Base-by-base conservation (phyloP, 2,888 invertebrate genomes). In the Drosophila setosimentum region DNA sequence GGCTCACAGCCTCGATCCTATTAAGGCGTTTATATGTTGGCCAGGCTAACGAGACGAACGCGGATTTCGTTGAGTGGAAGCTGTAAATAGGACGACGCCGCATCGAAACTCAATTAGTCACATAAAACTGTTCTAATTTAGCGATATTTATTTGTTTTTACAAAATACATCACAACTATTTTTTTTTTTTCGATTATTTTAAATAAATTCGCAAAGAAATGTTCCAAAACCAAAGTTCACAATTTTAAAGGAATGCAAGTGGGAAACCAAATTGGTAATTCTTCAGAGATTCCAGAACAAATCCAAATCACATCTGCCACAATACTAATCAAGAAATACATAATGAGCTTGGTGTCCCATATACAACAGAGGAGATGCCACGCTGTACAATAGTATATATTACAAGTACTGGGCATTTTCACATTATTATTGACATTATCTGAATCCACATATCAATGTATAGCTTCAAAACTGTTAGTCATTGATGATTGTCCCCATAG, bases 1-100 rank as follows among this genome's bases (percentile, higher is more conserved):
- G 94, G 95, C 49, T 94, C 94, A 30, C 94, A 94, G 78, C 92
- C 94, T 33, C 92, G 95, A 29, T 93, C 91, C 68, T 92, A 89
- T 71, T 92, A 59, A 69, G 51, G 24, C 30, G 21, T 16, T 8
- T 7, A 6, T n/a, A 2, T n/a, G 29, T 29, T 57, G 21, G 21
- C 42, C 33, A 45, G 58, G 42, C 16, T 13, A 33, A 45, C n/a
- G 11, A 48, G n/a, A 27, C 32, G 32, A 27, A 32, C 13, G 30
- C 33, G 30, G 37, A 21, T 35, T 33, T 29, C 29, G 62, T 51
- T 60, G 40, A 55, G 61, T 58, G 35, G 33, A 49, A 55, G 74
- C 32, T 77, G 80, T 77, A 77, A 60, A 77, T 77, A 77, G 57
- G 55, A 62, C 24, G 68, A 65, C 27, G 61, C 30, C 55, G 61